These are phyloP conservation scores for Gymnoscopelus braueri DNA, from an alignment of 2,797 vertebrate genomes.

Conservation along the genomic window DNA sequence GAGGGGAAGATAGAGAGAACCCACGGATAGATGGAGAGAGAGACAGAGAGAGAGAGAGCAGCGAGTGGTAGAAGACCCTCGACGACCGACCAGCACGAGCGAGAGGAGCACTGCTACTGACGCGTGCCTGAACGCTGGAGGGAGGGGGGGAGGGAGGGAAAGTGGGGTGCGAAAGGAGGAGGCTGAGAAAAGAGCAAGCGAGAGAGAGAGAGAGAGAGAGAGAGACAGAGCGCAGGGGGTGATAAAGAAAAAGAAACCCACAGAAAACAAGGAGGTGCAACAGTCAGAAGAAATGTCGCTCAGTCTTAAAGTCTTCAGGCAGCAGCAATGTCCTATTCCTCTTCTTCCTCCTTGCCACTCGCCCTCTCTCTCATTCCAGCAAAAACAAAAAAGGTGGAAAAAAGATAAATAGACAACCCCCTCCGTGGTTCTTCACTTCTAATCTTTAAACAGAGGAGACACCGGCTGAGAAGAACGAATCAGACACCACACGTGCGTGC, in stretches of 20 bases:
- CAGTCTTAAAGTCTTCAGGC: not conserved
- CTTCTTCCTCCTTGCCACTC: not conserved
- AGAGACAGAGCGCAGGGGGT: not conserved
- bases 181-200: not conserved
- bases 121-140: conserved; percentile 38
- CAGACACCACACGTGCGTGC: conserved; percentile 2
- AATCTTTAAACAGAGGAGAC: not conserved
- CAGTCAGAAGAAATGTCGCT: conserved; percentile 23
- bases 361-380: not conserved
- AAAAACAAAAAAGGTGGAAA: too few species aligned
- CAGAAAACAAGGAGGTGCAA: conserved; percentile 35
- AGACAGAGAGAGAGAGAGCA: conserved; percentile 1
- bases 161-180: not conserved
- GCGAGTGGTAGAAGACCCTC: conserved; percentile 5
- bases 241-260: not conserved
- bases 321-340: not conserved
- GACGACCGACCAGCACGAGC: not conserved
- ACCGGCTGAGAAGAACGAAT: not conserved
- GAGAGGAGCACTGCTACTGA: conserved; percentile 22
- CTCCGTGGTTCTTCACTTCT: not conserved
- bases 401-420: not conserved
- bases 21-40: not conserved
- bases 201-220: not conserved
- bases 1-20: conserved; percentile 5
- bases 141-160: not conserved